phyloP scores from a whole-genome alignment of 2,888 invertebrate genomes.

The Tenthredo notha region DNA sequence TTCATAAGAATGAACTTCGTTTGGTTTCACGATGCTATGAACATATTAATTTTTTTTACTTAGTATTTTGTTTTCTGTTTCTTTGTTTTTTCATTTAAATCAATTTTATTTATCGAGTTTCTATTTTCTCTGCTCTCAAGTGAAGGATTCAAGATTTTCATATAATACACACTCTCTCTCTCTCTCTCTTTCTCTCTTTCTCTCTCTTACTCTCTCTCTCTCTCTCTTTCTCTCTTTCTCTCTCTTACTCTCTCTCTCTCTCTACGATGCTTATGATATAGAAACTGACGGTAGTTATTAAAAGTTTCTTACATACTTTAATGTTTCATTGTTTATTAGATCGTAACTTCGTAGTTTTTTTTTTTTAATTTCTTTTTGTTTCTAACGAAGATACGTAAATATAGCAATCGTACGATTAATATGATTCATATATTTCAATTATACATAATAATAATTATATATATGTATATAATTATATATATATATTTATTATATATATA shows the following conservation, averaged over 20 bases:
- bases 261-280: constrained; percentile 31
- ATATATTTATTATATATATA: constrained; percentile 20
- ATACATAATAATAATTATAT: constrained; percentile 57
- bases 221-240: constrained; percentile 18
- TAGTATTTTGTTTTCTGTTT: not conserved
- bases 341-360: constrained; percentile 40
- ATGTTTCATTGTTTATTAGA: constrained; percentile 47
- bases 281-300: constrained; percentile 48
- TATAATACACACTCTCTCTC: not conserved
- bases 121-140: not conserved
- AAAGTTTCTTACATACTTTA: constrained; percentile 45
- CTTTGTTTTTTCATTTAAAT: not conserved
- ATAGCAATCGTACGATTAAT: constrained; percentile 57
- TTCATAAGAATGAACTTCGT: constrained; percentile 34
- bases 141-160: constrained; percentile 22
- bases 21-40: constrained; percentile 20
- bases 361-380: not conserved
- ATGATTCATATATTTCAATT: constrained; percentile 63
- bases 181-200: not conserved
- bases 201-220: constrained; percentile 24
- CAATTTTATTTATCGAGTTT: not conserved
- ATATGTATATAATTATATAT: constrained; percentile 29
- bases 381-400: constrained; percentile 30
- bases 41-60: not conserved
- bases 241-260: constrained; percentile 20